Evolutionary conservation across 2,113 vertebrate genomes (phyloP).

Genomic region (Cyprinus carpio): DNA sequence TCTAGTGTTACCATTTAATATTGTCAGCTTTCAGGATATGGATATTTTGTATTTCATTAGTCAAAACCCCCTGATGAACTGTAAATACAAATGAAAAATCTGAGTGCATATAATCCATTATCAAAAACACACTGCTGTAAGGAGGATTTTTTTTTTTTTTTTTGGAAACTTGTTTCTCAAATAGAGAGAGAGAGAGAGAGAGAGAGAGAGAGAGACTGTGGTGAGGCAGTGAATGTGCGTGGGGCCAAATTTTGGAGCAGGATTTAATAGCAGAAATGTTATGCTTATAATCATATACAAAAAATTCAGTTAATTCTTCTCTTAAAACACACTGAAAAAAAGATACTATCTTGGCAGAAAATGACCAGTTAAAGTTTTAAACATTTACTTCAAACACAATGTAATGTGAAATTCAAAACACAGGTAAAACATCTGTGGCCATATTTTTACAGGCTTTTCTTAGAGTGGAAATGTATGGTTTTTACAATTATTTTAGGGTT

Average conservation of each 20-base stretch:
- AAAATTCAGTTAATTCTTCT: not conserved
- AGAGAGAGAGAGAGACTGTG: not conserved
- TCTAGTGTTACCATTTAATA: slow-evolving; percentile 11
- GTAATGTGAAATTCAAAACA: not conserved
- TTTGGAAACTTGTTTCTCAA: not conserved
- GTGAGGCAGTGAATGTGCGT: not conserved
- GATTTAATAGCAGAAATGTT: not conserved
- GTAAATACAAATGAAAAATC: not conserved
- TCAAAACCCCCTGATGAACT: too few relatives aligned
- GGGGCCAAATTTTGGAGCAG: not conserved
- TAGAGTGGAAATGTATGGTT: not conserved
- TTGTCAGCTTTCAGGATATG: not conserved
- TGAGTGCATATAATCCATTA: not conserved
- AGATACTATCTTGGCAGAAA: not conserved
- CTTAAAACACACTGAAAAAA: not conserved
- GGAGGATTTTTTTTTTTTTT: not conserved
- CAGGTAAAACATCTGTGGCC: not conserved
- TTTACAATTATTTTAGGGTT: not conserved
- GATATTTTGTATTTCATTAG: not conserved
- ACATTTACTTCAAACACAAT: not conserved
- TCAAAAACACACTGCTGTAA: not conserved
- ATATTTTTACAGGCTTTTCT: not conserved
- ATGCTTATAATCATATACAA: too few relatives aligned
- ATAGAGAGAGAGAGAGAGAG: not conserved
- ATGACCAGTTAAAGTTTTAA: not conserved